phyloP scores from a whole-genome alignment of 2,888 invertebrate species.

The Harpalus rufipes region DNA sequence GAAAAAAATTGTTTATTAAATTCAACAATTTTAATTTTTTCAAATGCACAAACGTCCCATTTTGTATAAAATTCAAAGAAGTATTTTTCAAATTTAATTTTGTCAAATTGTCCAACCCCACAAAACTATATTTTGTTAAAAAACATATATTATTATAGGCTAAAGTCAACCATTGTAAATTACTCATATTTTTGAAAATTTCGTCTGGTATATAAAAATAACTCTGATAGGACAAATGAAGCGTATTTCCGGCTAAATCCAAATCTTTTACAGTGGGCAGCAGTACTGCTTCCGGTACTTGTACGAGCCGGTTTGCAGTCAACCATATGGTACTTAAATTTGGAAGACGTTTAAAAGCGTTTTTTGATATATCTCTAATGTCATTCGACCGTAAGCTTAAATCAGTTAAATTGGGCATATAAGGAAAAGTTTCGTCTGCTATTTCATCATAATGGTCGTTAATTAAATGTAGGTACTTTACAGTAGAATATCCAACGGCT shows the following conservation, averaged over 20 bases:
- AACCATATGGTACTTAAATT: constrained; percentile 79
- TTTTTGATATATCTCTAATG: constrained; percentile 77
- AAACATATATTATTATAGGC: constrained; percentile 79
- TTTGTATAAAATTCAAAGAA: constrained; percentile 78
- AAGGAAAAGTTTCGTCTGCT: constrained; percentile 78
- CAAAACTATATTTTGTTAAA: constrained; percentile 78
- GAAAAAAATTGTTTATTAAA: constrained; percentile 79
- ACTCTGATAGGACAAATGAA: constrained; percentile 76
- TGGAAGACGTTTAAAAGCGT: constrained; percentile 79
- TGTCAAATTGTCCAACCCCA: constrained; percentile 78
- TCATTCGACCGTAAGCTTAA: constrained; percentile 80
- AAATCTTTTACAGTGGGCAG: constrained; percentile 78
- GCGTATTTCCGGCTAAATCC: constrained; percentile 79
- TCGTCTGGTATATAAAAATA: constrained; percentile 79
- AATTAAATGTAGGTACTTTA: constrained; percentile 78
- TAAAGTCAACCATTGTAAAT: constrained; percentile 78
- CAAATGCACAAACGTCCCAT: constrained; percentile 77
- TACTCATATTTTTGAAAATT: constrained; percentile 78
- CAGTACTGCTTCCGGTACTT: constrained; percentile 78
- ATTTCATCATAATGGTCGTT: constrained; percentile 81
- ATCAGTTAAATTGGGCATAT: constrained; percentile 79
- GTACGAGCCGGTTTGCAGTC: constrained; percentile 79
- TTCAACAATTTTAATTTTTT: constrained; percentile 78
- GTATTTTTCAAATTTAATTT: constrained; percentile 79
- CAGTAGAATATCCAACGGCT: constrained; percentile 78